Evolutionary conservation across 2,113 vertebrate genomes (phyloP), one percentile per base, ranked within the genome.

Genomic region (Odontophorus gujanensis): DNA sequence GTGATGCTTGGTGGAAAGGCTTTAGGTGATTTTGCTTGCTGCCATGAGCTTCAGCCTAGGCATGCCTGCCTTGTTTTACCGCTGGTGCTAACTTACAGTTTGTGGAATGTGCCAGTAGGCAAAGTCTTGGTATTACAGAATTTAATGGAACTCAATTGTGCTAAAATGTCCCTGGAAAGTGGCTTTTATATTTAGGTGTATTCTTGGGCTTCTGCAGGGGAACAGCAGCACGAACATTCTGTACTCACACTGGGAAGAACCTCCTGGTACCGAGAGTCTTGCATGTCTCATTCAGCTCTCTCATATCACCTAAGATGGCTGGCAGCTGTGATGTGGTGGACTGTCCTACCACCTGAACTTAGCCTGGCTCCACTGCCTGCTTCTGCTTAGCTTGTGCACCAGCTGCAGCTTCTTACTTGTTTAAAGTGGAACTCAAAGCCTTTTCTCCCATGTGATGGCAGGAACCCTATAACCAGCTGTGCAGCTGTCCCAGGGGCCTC

Each of bases 41-140:
- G 59, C 50, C 5, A 0, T 36, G 67, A 77, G 14, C 7, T 34
- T 92, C 59, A 66, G 67, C n/a, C 51, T 50, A 69, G 71, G 51
- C 93, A 48, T 19, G 28, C 43, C 72, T 94, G 72, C 45, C 81
- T 84, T 85, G 42, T 68, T 91, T 91, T 90, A 50, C 66, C 88
- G 59, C 58, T 80, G 13, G 40, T 87, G 81, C 82, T 90, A 58
- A 91, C 89, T 73, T 74, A 72, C 81, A 34, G 78, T 48, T 75
- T 66, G 45, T 36, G 55, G 55, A 95, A 89, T 47, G 30, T 92
- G 77, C n/a, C 57, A 42, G 26, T 20, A 40, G 80, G 65, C 53
- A 51, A 36, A 51, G 36, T 47, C 28, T 78, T 65, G 30, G 14
- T 90, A 68, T 17, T 8, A 32, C 43, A 81, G 38, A 53, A 81